Evolutionary conservation across 2,888 invertebrate genomes (phyloP), one percentile per base, ranked within the genome.

Genomic region (Darwinula stevensoni): DNA sequence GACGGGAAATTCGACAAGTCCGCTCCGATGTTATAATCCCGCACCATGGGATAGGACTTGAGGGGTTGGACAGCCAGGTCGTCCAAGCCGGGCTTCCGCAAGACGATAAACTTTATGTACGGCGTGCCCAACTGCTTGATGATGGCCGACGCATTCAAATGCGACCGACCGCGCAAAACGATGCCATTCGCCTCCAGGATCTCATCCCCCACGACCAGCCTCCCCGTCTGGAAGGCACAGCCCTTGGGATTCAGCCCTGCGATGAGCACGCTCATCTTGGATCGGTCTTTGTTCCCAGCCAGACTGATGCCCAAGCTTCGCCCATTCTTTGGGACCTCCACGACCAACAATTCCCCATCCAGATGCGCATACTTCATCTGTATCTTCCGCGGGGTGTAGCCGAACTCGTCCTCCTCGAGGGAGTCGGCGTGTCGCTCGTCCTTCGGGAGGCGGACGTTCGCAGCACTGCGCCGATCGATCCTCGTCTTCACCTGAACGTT

Each of bases 171-270:
- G 50, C 80, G 73, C 31, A 97, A 57, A 12, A 88, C 80, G 36
- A 73, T 67, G 6, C 88, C 91, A 53, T 94, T 94, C 40, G 84
- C 82, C 67, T 88, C 86, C 22, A 88, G 56, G 39, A 94, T 70
- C 53, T 94, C 88, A 50, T 97, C 94, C 2, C 88, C 91, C 13
- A 86, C 67, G 48, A 67, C 64, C 18, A 97, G 9, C 4, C 70
- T 65, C 4, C 67, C 65, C 4, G 66, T 59, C 41, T 64, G 64
- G 37, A 59, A 65, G 3, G 80, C 74, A 1, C 70, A 61, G 11
- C 88, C 86, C 3, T 67, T 68, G 1, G 84, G 76, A 51, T 86
- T 72, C 33, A 97, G 59, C n/a, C 86, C 91, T 42, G 84, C 86
- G 16, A 97, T 68, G 52, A 88, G 88, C 36, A 86, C 86, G 16